Percentiles rank a stretch among this genome's conserved stretches.
These are phyloP conservation scores for Epinephelus moara DNA, from an alignment of 2,113 vertebrate species.

Conservation along the genomic window DNA sequence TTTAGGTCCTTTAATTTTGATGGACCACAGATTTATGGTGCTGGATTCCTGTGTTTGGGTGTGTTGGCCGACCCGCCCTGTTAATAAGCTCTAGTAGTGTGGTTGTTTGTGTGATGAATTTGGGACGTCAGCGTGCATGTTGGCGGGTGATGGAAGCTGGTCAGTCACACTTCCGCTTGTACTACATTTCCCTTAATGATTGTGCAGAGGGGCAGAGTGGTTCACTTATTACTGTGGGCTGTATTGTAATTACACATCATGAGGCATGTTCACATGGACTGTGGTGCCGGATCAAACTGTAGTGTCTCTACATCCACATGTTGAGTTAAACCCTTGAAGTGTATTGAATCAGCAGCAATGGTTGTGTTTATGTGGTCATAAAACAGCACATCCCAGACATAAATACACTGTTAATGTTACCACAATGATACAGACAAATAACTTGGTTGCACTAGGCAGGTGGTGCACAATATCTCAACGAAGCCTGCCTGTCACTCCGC, in stretches of 20 bases:
- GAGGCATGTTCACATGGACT: not conserved
- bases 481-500: too few relatives aligned
- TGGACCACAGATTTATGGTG: slow-evolving; percentile 78
- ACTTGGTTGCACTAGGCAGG: not conserved
- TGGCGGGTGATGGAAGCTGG: slow-evolving; percentile 38
- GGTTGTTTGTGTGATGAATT: slow-evolving; percentile 55
- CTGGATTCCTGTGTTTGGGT: slow-evolving; percentile 75
- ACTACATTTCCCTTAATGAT: slow-evolving; percentile 26
- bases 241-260: not conserved
- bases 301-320: not conserved
- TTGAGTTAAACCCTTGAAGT: not conserved
- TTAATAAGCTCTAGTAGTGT: slow-evolving; percentile 65
- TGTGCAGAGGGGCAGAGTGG: not conserved
- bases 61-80: slow-evolving; percentile 71
- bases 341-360: too few relatives aligned
- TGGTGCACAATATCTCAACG: not conserved
- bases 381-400: not conserved
- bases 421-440: not conserved
- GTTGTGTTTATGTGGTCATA: not conserved
- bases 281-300: not conserved
- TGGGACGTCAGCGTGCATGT: slow-evolving; percentile 45
- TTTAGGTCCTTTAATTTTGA: slow-evolving; percentile 81
- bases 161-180: slow-evolving; percentile 53
- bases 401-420: not conserved
- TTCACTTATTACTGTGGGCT: not conserved